phyloP scores from a whole-genome alignment of 1,140 invertebrate species.

The Pachyrhynchus sulphureomaculatus region DNA sequence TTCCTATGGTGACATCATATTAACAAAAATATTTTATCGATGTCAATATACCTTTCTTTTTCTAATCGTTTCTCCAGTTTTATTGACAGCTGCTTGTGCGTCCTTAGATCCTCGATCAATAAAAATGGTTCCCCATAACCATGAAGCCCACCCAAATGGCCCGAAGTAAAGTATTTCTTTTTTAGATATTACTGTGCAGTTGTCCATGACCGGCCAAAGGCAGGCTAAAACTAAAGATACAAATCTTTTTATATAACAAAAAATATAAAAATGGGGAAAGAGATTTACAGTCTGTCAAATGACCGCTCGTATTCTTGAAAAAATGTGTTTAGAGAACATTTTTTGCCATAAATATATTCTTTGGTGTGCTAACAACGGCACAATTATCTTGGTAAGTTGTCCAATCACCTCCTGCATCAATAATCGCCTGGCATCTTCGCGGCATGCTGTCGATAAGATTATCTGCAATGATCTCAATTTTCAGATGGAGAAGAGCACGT shows the following conservation, averaged over 20 bases:
- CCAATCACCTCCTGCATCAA: too few species aligned
- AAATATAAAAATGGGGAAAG: constrained; percentile 10
- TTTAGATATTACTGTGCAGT: constrained; percentile 77
- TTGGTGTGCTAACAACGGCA: too few species aligned
- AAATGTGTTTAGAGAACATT: too few species aligned
- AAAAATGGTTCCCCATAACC: constrained; percentile 87
- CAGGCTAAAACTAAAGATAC: constrained; percentile 67
- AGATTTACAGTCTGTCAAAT: background rate
- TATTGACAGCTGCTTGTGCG: constrained; percentile 70
- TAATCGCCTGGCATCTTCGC: too few species aligned
- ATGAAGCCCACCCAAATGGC: constrained; percentile 79
- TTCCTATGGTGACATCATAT: too few species aligned
- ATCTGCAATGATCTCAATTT: background rate
- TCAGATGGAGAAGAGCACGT: too few species aligned
- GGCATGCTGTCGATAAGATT: too few species aligned
- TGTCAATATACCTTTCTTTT: constrained; percentile 42
- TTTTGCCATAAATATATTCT: too few species aligned
- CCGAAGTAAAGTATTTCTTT: constrained; percentile 78
- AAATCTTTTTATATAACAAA: too few species aligned
- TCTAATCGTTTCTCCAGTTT: constrained; percentile 68
- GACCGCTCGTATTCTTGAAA: too few species aligned
- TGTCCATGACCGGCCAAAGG: constrained; percentile 76
- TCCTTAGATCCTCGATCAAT: constrained; percentile 73
- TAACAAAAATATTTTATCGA: too few species aligned
- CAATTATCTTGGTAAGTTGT: too few species aligned